Percentiles rank a stretch among this genome's conserved stretches.
These are phyloP conservation scores for Chiloscyllium plagiosum DNA, from an alignment of 2,113 vertebrate species.

Conservation along the genomic window DNA sequence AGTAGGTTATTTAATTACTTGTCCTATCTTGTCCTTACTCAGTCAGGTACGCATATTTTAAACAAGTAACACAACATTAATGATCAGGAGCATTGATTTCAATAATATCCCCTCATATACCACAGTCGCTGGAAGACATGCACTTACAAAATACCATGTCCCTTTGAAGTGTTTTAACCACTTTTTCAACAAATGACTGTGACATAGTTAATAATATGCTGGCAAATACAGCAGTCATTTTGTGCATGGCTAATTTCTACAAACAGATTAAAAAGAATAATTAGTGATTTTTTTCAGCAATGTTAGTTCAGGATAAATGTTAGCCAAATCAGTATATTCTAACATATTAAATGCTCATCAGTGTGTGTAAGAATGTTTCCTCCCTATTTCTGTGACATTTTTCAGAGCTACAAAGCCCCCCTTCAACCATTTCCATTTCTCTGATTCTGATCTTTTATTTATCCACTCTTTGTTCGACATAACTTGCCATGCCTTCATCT, in stretches of 20 bases:
- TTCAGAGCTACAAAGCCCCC: not conserved
- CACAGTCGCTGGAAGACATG: not conserved
- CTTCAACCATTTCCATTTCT: not conserved
- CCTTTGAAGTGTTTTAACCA: not conserved
- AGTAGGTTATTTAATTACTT: not conserved
- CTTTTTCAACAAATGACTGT: not conserved
- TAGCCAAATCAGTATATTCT: not conserved
- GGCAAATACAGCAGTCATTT: no score
- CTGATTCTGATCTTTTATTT: not conserved
- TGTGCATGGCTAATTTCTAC: not conserved
- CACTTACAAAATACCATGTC: not conserved
- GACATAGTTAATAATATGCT: not conserved
- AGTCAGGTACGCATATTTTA: not conserved
- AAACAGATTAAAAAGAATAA: not conserved
- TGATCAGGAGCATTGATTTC: not conserved
- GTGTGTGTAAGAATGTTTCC: not conserved
- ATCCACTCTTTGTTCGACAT: not conserved
- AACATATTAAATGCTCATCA: not conserved
- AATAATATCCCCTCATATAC: not conserved
- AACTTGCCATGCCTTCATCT: no score
- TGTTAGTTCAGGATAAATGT: not conserved
- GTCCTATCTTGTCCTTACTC: not conserved
- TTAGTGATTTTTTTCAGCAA: not conserved
- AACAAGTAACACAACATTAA: not conserved
- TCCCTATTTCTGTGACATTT: not conserved